A percentile compares a stretch with the other conserved stretches of the same genome.
phyloP scores from a whole-genome alignment of 2,797 vertebrate species.

The Chrysolophus pictus region DNA sequence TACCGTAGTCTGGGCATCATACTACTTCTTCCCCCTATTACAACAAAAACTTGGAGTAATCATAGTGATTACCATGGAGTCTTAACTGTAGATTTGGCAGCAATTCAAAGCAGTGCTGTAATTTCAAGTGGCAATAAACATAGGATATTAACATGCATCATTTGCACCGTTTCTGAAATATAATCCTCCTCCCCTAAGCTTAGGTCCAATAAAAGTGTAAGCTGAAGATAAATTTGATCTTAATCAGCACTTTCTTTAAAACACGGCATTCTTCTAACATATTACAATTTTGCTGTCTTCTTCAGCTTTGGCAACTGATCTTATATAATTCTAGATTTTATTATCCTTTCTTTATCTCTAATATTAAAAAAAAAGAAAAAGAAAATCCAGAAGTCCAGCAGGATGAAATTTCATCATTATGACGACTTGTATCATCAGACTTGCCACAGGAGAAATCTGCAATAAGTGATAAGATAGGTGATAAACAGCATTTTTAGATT shows the following conservation, averaged over 20 bases:
- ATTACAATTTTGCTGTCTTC: conserved; percentile 3
- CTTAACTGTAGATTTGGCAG: conserved; percentile 60
- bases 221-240: conserved; percentile 56
- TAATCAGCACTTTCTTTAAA: conserved; percentile 65
- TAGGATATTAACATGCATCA: conserved; percentile 60
- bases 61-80: conserved; percentile 57
- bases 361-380: background rate
- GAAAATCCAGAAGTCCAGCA: background rate
- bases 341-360: background rate
- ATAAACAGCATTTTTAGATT: background rate
- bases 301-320: conserved; percentile 23
- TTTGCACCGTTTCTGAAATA: conserved; percentile 50
- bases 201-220: conserved; percentile 56
- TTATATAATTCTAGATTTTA: conserved; percentile 23
- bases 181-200: conserved; percentile 18
- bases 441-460: background rate
- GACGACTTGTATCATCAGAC: background rate
- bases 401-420: background rate
- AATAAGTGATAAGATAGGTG: background rate
- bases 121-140: conserved; percentile 67
- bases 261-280: conserved; percentile 34
- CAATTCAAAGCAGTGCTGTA: conserved; percentile 56
- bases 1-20: background rate
- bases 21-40: conserved; percentile 8
- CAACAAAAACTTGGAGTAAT: conserved; percentile 56